These are phyloP conservation scores for Stenolophus ochropezus DNA, from an alignment of 2,888 invertebrate genomes.

Conservation along the genomic window DNA sequence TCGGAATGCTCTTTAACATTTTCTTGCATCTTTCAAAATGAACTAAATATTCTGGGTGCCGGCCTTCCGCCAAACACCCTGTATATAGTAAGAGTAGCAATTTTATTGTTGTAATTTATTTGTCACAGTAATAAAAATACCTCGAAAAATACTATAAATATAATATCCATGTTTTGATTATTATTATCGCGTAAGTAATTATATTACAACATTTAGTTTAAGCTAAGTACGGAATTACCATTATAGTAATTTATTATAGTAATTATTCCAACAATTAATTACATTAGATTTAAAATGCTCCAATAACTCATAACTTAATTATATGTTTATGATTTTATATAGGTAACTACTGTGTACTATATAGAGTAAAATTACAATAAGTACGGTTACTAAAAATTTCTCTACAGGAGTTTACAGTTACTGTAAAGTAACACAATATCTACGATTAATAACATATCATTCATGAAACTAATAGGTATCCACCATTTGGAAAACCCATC, in stretches of 20 bases:
- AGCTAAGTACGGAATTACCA: neutral
- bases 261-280: conserved; percentile 29
- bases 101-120: too few relatives aligned
- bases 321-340: neutral
- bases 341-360: neutral
- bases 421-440: neutral
- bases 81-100: too few relatives aligned
- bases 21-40: too few relatives aligned
- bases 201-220: conserved; percentile 3
- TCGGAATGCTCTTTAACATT: too few relatives aligned
- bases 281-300: conserved; percentile 27
- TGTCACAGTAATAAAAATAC: too few relatives aligned
- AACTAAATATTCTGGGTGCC: too few relatives aligned
- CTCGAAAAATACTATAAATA: neutral
- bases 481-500: too few relatives aligned
- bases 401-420: conserved; percentile 5
- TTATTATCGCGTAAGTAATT: conserved; percentile 13
- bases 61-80: too few relatives aligned
- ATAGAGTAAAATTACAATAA: conserved; percentile 8
- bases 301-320: conserved; percentile 26
- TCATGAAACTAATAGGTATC: too few relatives aligned
- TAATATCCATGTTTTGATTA: neutral
- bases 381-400: neutral
- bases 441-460: neutral
- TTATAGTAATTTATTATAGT: conserved; percentile 20